Conservation (phyloP, 1,140 invertebrate genomes). For the Bombus superbus region DNA sequence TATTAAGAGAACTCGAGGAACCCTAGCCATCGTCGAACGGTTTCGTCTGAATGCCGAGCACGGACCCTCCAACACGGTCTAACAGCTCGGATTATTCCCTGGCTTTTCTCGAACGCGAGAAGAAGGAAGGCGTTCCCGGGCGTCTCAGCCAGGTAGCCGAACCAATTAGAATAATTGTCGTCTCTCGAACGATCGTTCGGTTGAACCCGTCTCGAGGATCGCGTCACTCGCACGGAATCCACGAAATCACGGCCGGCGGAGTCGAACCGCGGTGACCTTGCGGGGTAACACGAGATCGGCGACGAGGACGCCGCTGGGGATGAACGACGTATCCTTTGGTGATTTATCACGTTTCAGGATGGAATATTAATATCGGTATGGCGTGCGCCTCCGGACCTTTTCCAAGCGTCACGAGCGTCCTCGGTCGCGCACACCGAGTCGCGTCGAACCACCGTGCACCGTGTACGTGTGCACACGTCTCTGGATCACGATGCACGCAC, state of each 20-base stretch:
- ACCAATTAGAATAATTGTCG: conserved; percentile 24
- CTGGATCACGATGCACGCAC: conserved; percentile 36
- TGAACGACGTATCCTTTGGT: conserved; percentile 56
- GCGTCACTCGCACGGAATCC: background rate
- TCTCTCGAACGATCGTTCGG: background rate
- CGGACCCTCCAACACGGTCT: background rate
- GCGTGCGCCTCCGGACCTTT: conserved; percentile 58
- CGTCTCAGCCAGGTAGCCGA: conserved; percentile 3
- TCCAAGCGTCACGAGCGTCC: conserved; percentile 21
- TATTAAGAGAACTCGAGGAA: background rate
- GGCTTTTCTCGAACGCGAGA: background rate
- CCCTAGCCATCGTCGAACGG: background rate
- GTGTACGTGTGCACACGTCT: conserved; percentile 29
- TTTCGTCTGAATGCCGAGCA: background rate
- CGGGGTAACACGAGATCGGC: conserved; percentile 60
- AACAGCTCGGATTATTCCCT: background rate
- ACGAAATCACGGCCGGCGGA: background rate
- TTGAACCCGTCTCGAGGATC: background rate
- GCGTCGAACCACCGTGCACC: background rate
- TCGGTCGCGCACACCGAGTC: conserved; percentile 15
- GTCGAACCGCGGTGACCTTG: conserved; percentile 29
- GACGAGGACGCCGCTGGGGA: conserved; percentile 54
- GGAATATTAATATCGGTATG: conserved; percentile 77
- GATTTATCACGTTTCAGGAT: conserved; percentile 69
- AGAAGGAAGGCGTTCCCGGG: background rate